Evolutionary conservation across 2,888 invertebrate genomes (phyloP).

Genomic region (Nymphalis polychloros): DNA sequence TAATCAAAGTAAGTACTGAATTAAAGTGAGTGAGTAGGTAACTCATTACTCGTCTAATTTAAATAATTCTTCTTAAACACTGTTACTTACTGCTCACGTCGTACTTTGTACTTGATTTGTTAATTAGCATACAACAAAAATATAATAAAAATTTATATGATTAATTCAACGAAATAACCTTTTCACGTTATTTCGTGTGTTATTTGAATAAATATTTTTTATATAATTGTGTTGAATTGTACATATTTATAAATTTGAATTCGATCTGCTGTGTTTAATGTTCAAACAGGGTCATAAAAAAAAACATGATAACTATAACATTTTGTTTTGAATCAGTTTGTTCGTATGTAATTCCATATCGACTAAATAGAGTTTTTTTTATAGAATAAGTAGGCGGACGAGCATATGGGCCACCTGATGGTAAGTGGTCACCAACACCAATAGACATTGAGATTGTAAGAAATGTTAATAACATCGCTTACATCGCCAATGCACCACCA

Average conservation of each 20-base stretch:
- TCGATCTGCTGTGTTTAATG: too few species aligned
- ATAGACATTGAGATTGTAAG: too few species aligned
- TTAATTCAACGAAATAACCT: slow-evolving; percentile 30
- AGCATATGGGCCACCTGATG: too few species aligned
- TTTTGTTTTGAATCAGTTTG: too few species aligned
- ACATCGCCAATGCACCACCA: too few species aligned
- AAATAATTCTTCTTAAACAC: slow-evolving; percentile 25
- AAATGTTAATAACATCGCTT: too few species aligned
- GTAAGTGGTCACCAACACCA: too few species aligned
- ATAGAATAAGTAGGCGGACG: too few species aligned
- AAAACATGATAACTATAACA: too few species aligned
- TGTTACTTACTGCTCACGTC: neutral
- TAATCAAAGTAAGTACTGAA: neutral
- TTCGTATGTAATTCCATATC: too few species aligned
- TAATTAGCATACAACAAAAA: slow-evolving; percentile 30
- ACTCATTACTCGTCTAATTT: slow-evolving; percentile 25
- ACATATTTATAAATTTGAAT: too few species aligned
- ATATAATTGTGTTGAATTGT: slow-evolving; percentile 5
- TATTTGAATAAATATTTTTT: slow-evolving; percentile 12
- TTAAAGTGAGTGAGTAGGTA: slow-evolving; percentile 12
- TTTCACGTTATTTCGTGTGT: slow-evolving; percentile 2
- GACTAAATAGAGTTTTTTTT: neutral
- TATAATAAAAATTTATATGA: slow-evolving; percentile 27
- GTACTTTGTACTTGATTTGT: slow-evolving; percentile 29
- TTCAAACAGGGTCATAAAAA: too few species aligned